phyloP scores from a whole-genome alignment of 1,140 invertebrate species.

The Planococcus citri region DNA sequence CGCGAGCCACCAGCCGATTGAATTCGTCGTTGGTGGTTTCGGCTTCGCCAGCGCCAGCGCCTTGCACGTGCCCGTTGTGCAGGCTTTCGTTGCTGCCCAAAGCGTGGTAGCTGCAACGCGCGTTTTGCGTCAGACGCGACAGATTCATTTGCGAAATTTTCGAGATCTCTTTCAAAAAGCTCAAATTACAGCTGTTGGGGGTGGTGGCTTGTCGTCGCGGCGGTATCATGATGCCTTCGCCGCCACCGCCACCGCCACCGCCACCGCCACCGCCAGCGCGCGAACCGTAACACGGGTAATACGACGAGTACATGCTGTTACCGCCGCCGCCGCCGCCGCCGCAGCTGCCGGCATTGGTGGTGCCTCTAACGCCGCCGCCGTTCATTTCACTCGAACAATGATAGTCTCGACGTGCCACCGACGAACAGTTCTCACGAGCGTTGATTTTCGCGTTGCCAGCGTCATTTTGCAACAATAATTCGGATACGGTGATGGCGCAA shows the following conservation, averaged over 20 bases:
- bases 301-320: background rate
- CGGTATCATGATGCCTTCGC: background rate
- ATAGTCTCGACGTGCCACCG: conserved; percentile 14
- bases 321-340: background rate
- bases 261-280: conserved; percentile 22
- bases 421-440: conserved; percentile 23
- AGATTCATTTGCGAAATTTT: conserved; percentile 60
- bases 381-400: too few relatives aligned
- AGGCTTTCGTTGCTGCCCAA: conserved; percentile 37
- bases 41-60: conserved; percentile 41
- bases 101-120: conserved; percentile 55
- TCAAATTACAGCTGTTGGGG: conserved; percentile 30
- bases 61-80: conserved; percentile 31
- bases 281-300: conserved; percentile 10
- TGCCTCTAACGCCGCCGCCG: too few relatives aligned
- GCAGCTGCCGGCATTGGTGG: too few relatives aligned
- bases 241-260: background rate
- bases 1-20: conserved; percentile 35
- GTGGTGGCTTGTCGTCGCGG: conserved; percentile 22
- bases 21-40: conserved; percentile 35
- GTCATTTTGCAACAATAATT: conserved; percentile 36
- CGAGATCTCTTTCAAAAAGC: conserved; percentile 55
- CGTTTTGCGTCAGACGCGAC: conserved; percentile 46
- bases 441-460: background rate
- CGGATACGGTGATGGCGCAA: conserved; percentile 44